Evolutionary conservation across 2,113 vertebrate genomes (phyloP).

Genomic region (Vulpes vulpes): DNA sequence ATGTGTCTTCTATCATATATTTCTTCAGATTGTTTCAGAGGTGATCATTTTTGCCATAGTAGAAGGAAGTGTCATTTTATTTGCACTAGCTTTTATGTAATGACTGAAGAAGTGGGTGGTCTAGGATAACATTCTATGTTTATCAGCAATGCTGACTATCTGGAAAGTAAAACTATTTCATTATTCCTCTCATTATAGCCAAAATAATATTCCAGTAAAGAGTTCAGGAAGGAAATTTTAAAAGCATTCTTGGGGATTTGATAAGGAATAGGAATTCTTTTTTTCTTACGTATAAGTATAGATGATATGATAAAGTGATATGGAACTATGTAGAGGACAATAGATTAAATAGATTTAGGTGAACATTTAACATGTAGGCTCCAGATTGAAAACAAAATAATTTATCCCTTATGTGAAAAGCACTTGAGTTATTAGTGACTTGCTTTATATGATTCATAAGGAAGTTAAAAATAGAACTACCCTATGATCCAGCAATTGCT

Average conservation of each 20-base stretch:
- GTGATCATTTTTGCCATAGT: neutral
- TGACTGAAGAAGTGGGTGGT: neutral
- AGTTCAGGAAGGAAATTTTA: neutral
- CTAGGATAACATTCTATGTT: neutral
- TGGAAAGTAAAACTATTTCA: neutral
- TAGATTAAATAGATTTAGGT: neutral
- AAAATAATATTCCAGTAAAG: constrained; percentile 25
- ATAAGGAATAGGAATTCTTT: neutral
- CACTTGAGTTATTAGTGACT: constrained; percentile 19
- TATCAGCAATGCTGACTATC: neutral
- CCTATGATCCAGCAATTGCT: neutral
- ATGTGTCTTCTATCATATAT: neutral
- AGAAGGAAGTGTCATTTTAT: constrained; percentile 29
- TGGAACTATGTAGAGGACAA: neutral
- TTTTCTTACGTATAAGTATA: neutral
- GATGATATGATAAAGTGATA: neutral
- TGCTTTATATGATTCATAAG: constrained; percentile 27
- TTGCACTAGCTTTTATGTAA: neutral
- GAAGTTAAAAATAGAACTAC: neutral
- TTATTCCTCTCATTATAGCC: neutral
- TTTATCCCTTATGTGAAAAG: neutral
- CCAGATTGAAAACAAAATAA: constrained; percentile 11
- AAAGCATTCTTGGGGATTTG: constrained; percentile 27
- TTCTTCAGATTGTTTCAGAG: neutral
- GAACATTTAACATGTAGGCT: neutral